These are phyloP conservation scores for Amblyraja radiata DNA, from an alignment of 2,797 vertebrate genomes.

Conservation along the genomic window DNA sequence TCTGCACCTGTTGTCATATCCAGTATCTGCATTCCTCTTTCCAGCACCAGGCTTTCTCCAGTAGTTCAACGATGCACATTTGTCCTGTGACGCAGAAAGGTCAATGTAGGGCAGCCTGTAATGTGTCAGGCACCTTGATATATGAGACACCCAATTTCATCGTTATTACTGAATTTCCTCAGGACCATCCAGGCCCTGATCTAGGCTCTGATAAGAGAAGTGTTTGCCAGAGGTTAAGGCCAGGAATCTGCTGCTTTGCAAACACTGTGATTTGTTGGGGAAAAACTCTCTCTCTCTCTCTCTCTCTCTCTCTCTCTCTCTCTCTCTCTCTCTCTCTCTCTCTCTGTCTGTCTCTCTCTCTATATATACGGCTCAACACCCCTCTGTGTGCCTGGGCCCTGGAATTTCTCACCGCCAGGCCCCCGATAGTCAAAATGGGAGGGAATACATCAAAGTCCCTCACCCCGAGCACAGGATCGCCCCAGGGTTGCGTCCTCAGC, in stretches of 20 bases:
- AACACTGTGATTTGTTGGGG: neutral
- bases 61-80: neutral
- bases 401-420: no score
- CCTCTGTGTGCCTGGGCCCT: no score
- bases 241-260: neutral
- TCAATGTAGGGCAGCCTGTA: neutral
- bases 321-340: no score
- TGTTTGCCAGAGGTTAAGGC: neutral
- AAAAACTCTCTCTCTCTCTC: neutral
- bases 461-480: no score
- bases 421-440: no score
- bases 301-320: no score
- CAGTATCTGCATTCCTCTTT: neutral
- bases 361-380: no score
- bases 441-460: no score
- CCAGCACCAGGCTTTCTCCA: neutral
- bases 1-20: neutral
- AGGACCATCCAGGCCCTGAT: neutral
- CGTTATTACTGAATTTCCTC: neutral
- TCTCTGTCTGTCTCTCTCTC: no score
- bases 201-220: neutral
- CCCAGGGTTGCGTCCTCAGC: no score
- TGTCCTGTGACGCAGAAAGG: neutral
- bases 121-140: neutral
- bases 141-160: neutral